Percentiles rank a stretch among this genome's conserved stretches.
Evolutionary conservation across 2,888 invertebrate genomes (phyloP).

Genomic region (Nephrotoma flavescens): DNA sequence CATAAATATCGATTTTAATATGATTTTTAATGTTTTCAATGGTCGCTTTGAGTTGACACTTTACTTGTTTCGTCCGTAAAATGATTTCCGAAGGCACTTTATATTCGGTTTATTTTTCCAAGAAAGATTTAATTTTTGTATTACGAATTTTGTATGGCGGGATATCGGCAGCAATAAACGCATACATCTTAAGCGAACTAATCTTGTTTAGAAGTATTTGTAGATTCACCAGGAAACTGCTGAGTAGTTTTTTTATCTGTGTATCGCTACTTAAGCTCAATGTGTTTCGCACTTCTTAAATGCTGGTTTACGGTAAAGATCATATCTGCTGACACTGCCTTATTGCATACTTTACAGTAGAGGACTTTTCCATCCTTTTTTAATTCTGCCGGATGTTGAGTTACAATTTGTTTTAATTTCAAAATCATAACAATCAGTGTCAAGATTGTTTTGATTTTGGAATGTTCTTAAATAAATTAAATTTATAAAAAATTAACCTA

Average conservation of each 20-base stretch:
- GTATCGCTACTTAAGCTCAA: not conserved
- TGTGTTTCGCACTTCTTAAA: slow-evolving; percentile 5
- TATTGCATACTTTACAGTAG: slow-evolving; percentile 8
- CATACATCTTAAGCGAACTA: slow-evolving; percentile 7
- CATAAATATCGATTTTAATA: not conserved
- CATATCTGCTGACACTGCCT: slow-evolving; percentile 1
- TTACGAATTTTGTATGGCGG: slow-evolving; percentile 6
- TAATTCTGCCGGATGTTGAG: not conserved
- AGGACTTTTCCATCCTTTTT: slow-evolving; percentile 7
- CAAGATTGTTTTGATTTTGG: no score
- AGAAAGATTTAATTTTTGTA: slow-evolving; percentile 5
- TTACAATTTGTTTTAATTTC: no score
- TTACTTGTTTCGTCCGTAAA: no score
- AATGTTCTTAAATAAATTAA: no score
- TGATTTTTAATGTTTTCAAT: not conserved
- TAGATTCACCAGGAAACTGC: slow-evolving; percentile 2
- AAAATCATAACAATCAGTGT: no score
- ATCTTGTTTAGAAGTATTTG: not conserved
- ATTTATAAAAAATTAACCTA: no score
- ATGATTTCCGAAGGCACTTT: slow-evolving; percentile 4
- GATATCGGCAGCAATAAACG: slow-evolving; percentile 8
- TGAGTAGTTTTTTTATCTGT: not conserved
- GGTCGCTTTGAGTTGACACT: not conserved
- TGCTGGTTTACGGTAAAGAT: slow-evolving; percentile 4
- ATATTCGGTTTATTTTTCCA: slow-evolving; percentile 4